phyloP scores from a whole-genome alignment of 1,140 invertebrate genomes.

The Parapsyche elsis region DNA sequence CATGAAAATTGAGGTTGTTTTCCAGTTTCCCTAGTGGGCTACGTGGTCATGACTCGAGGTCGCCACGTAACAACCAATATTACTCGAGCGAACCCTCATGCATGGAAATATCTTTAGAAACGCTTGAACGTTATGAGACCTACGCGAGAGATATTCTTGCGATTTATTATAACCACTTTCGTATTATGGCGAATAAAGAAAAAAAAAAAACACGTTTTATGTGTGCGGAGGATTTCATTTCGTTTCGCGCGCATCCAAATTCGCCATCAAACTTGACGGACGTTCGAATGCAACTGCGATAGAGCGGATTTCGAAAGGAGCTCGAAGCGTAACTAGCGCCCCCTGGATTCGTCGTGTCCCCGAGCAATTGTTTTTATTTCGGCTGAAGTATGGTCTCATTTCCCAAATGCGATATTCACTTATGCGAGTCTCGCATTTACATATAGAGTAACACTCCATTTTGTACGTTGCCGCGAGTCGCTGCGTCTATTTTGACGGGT shows the following conservation, averaged over 20 bases:
- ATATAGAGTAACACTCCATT: constrained; percentile 46
- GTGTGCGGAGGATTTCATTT: not conserved
- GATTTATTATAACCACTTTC: constrained; percentile 11
- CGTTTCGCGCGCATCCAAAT: not conserved
- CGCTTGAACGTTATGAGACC: constrained; percentile 27
- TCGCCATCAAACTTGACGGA: not conserved
- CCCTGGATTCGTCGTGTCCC: not conserved
- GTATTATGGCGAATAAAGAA: constrained; percentile 9
- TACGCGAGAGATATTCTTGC: constrained; percentile 21
- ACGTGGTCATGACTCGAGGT: constrained; percentile 17
- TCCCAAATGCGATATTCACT: constrained; percentile 47
- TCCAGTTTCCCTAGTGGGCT: constrained; percentile 11
- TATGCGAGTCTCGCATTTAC: constrained; percentile 37
- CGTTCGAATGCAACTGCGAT: not conserved
- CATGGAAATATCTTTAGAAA: constrained; percentile 29
- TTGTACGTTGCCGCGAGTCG: not conserved
- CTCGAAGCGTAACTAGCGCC: too few relatives aligned
- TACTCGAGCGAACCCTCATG: constrained; percentile 11
- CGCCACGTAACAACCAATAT: constrained; percentile 15
- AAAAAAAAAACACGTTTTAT: not conserved
- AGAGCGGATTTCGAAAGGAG: too few relatives aligned
- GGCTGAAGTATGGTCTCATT: constrained; percentile 41
- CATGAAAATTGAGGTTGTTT: constrained; percentile 19
- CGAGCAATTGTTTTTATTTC: constrained; percentile 20
- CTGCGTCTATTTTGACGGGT: constrained; percentile 8